Evolutionary conservation across 2,888 invertebrate species (phyloP), one percentile per base, ranked within the genome.

Genomic region (Parnassius mnemosyne): DNA sequence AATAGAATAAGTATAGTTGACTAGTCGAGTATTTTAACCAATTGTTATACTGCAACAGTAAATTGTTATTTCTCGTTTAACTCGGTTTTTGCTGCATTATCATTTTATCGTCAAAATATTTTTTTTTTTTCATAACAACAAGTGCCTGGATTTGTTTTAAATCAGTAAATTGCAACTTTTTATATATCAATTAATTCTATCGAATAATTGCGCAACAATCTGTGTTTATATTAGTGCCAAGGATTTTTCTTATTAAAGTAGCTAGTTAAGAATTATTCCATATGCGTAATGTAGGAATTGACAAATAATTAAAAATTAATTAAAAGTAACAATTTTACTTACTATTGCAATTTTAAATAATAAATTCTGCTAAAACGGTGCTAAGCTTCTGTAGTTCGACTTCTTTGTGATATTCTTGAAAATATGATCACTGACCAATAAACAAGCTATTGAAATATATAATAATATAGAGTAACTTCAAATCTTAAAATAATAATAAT

Each of bases 401-500:
- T 20, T 53, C 20, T 52, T 20, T 63, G 62, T 59, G 63, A 63
- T 67, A 60, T 57, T 50, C 20, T 51, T 57, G 55, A 56, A 64
- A 51, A 54, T 62, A 60, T 13, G 52, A 55, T 62, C 60, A 58
- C 54, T 47, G 47, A 60, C 57, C 62, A 60, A 34, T 7, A 34
- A 62, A 64, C 47, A 62, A 51, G 41, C 16, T 34, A 58, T 41
- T 9, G 34, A 47, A 55, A 53, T 34, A 63, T 71, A 68, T 72
- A 69, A 67, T 65, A 64, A 69, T 70, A 60, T 59, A 69, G 60
- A 34, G 7, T 34, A 34, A 34, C 34, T 34, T 34, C 34, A 34
- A 34, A 7, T 34, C 34, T 34, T 34, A 3, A 34, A 34, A 34
- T 34, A 34, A 34, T 34, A 34, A 34, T 7, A 7, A 34, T 34